Evolutionary conservation across 2,888 invertebrate species (phyloP), one percentile per base, ranked within the genome.

Genomic region (Eilema caniola): DNA sequence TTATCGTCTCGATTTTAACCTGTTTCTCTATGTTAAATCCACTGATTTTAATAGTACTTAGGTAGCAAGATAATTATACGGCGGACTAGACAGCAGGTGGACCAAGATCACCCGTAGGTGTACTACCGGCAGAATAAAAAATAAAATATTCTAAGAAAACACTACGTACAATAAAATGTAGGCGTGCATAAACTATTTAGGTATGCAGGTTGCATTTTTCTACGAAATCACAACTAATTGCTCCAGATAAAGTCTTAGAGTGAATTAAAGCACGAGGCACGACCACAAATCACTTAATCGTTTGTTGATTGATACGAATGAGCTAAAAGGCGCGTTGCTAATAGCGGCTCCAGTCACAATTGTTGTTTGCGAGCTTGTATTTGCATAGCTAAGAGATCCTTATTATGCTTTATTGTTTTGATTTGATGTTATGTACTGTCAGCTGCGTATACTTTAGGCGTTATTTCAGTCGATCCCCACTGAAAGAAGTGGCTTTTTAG

Each of bases 371-470:
- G 41, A 56, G 37, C 61, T 37, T 66, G 41, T 74, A 85, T 89
- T 89, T 86, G 88, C 84, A 90, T 85, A 82, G 83, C 83, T 82
- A 86, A 85, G 70, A 64, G 63, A 72, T 67, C 37, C 25, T 65
- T 33, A 76, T 73, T 72, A 76, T 71, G 69, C 66, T 73, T 83
- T 84, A 86, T 84, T 81, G 80, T 73, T 33, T 69, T 78, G 28
- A 75, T 85, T 82, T 83, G 67, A 83, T 83, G 83, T 83, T 77
- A 75, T 74, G 75, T 79, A 82, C 70, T 69, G 73, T 77, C 72
- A 53, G 20, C 20, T 10, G 8, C 53, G n/a, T 33, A 57, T 12
- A 25, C 24, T 20, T 28, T 60, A 7, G 24, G n/a, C n/a, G n/a
- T n/a, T n/a, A n/a, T n/a, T n/a, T n/a, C n/a, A n/a, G n/a, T n/a